phyloP scores from a whole-genome alignment of 2,113 vertebrate species.

The Cryptoleucopteryx plumbea region DNA sequence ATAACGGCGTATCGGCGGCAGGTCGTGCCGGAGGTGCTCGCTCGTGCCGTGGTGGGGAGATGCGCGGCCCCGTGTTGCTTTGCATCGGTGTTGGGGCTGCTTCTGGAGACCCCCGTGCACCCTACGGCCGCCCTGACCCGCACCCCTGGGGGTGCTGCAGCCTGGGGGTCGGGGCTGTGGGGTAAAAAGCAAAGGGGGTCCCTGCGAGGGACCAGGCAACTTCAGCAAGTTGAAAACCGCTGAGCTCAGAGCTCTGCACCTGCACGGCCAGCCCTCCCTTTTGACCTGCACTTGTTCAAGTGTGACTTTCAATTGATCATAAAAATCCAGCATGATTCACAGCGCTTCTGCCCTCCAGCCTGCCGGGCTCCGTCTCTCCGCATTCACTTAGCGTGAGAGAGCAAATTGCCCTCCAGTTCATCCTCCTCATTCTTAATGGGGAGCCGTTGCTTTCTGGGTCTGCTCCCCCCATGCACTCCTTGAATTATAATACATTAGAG shows the following conservation, averaged over 20 bases:
- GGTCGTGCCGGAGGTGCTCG: neutral
- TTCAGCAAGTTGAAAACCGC: neutral
- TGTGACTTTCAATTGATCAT: constrained; percentile 38
- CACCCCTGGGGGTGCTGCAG: neutral
- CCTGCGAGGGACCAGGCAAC: neutral
- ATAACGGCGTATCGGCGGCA: neutral
- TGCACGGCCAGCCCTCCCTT: neutral
- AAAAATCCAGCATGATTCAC: constrained; percentile 17
- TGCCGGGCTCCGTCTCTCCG: neutral
- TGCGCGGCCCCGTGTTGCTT: fast-evolving
- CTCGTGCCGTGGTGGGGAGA: fast-evolving
- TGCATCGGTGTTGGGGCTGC: neutral
- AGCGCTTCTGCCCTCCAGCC: neutral
- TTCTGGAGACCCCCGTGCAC: neutral
- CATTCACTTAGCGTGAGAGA: neutral
- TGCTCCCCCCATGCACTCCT: neutral
- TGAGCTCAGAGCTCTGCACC: neutral
- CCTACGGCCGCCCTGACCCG: neutral
- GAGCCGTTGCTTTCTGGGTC: neutral
- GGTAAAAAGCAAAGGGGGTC: neutral
- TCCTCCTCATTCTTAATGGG: constrained; percentile 2
- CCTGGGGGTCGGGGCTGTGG: neutral
- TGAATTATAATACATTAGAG: neutral
- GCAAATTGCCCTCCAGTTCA: constrained; percentile 26
- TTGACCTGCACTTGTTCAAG: constrained; percentile 13